phyloP scores from a whole-genome alignment of 2,113 vertebrate species.

The Anarhynchus alexandrinus region DNA sequence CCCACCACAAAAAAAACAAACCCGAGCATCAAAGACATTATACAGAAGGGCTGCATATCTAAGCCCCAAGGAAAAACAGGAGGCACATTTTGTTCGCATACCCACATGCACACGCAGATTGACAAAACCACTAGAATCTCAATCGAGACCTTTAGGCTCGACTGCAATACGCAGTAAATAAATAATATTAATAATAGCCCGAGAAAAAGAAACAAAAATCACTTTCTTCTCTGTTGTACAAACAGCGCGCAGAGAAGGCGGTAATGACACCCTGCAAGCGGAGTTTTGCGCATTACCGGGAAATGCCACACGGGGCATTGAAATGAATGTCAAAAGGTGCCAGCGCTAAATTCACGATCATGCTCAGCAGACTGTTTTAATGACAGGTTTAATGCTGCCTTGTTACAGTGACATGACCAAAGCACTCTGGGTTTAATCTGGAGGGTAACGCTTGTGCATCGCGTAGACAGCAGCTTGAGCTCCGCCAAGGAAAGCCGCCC shows the following conservation, averaged over 20 bases:
- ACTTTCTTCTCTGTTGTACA: background rate
- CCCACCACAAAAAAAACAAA: background rate
- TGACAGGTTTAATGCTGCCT: conserved; percentile 64
- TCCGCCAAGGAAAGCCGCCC: background rate
- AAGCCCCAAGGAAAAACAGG: background rate
- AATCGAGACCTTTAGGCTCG: background rate
- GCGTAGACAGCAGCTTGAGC: background rate
- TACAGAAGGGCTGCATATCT: background rate
- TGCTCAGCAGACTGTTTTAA: conserved; percentile 53
- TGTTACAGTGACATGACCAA: conserved; percentile 57
- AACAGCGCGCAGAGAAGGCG: background rate
- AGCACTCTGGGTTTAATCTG: conserved; percentile 42
- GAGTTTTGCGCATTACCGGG: background rate
- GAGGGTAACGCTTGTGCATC: background rate
- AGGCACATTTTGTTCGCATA: background rate
- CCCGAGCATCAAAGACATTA: conserved; percentile 26
- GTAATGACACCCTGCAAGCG: conserved; percentile 10
- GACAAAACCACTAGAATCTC: conserved; percentile 15
- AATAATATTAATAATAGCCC: conserved; percentile 28
- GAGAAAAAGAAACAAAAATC: background rate
- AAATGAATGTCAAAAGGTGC: conserved; percentile 60
- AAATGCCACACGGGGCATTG: conserved; percentile 15
- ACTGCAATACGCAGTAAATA: conserved; percentile 21
- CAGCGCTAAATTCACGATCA: conserved; percentile 40
- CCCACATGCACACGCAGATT: background rate